Base-by-base conservation (phyloP, 1,140 invertebrate species). In the Mya arenaria region DNA sequence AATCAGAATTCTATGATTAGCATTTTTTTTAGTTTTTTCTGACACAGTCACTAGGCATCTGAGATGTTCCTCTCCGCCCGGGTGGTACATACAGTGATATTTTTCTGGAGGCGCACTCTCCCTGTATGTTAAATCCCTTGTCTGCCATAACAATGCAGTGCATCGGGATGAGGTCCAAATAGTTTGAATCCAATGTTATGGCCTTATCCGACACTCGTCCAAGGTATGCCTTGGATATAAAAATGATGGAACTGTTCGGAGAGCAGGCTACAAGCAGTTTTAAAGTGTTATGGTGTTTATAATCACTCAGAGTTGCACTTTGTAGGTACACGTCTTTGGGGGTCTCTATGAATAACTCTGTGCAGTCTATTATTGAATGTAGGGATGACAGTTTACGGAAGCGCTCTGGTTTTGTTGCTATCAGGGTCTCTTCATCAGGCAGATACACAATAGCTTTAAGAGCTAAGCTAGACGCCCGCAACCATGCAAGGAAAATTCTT, bases 321-420 rank as follows among this genome's bases (percentile, higher is more conserved):
- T 69, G 66, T 13, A 69, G 41, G 23, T 69, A 69, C 25, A 69
- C 10, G 25, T 23, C 5, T 62, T 19, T 62, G 2, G 19, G 60
- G 17, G 17, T 30, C 32, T 62, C 60, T 62, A 62, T 62, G 30
- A 62, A 62, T 2, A 10, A 4, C 4, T 68, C 4, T 0, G 63
- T 41, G 32, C 63, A 68, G 36, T 68, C 63, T 25, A 68, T 68
- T 13, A 68, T 41, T 0, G 36, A 68, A 28, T 41, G 63, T 36
- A 41, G 36, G 19, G 52, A 44, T 17, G 41, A 34, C 5, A 73
- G 25, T 6, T 28, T 15, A 56, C 52, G 1, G 28, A 73, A 73
- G 23, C 69, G 30, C 4, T 73, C 69, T 32, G 41, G 34, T 58
- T 73, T 73, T 73, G 41, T 56, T 25, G 44, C 69, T 56, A 73